Conservation (phyloP, 2,113 vertebrate species). For the Passer domesticus region DNA sequence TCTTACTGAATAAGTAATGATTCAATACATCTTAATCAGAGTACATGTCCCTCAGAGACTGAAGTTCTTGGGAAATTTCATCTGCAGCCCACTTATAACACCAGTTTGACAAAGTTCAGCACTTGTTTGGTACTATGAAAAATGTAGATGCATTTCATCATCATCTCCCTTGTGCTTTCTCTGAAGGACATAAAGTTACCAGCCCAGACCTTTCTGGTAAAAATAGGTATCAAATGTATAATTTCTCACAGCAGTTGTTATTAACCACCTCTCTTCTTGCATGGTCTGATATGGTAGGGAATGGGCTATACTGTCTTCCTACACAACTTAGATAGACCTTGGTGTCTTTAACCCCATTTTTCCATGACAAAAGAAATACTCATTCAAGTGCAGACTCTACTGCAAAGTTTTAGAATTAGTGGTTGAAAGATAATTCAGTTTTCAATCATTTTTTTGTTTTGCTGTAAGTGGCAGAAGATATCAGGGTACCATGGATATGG, state of each 20-base stretch:
- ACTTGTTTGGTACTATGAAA: not conserved
- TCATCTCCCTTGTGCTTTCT: not conserved
- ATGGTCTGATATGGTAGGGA: not conserved
- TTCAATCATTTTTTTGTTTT: not conserved
- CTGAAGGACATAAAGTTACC: not conserved
- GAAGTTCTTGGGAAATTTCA: slow-evolving; percentile 7
- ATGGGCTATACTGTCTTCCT: not conserved
- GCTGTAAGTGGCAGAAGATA: not conserved
- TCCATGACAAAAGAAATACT: not conserved
- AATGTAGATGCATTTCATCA: not conserved
- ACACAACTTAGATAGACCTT: not conserved
- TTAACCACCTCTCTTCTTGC: not conserved
- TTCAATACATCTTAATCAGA: slow-evolving; percentile 42
- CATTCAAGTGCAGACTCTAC: not conserved
- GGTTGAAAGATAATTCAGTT: not conserved
- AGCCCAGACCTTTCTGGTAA: not conserved
- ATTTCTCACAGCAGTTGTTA: not conserved
- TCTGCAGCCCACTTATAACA: not conserved
- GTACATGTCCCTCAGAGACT: not conserved
- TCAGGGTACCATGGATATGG: not conserved
- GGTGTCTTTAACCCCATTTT: not conserved
- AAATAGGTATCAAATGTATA: not conserved
- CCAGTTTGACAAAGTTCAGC: not conserved
- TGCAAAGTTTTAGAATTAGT: not conserved
- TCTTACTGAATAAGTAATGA: slow-evolving; percentile 32